Base-by-base conservation (phyloP, 2,797 vertebrate species). In the Cirrhinus mrigala region DNA sequence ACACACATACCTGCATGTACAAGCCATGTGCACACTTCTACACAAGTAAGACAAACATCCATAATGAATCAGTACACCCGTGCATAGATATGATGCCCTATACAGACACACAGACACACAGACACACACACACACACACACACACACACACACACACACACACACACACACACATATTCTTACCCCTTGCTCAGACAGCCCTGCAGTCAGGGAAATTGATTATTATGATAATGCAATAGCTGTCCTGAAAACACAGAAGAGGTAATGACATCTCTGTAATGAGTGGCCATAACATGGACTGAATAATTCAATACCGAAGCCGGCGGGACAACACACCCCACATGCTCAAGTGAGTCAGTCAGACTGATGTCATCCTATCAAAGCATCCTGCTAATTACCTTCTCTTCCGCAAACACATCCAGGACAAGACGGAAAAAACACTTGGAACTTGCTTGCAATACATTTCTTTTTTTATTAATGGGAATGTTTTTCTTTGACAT, bases 191-290 rank as follows among this genome's bases (percentile, higher is more conserved):
- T 85, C 74, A 24, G 91, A 90, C 90, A 76, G 71, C 50, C 68
- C 81, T 82, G 89, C 66, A 89, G 86, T 89, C 82, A 81, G 85
- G 75, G 87, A 90, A 90, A 89, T 79, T 80, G 89, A 88, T 92
- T 90, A 92, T 92, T 92, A 94, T 91, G 90, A 91, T 87, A 85
- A 92, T 94, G 89, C 85, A 74, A 77, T 80, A 86, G 86, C 88
- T 84, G 58, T 75, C 87, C 56, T 64, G 90, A 73, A 79, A 91
- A 89, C 81, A 84, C 88, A 89, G 62, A 77, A 85, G 79, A 85
- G 84, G 86, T 80, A 87, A 88, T 91, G 90, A 91, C 90, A 90
- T 91, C 79, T 91, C 91, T 92, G 91, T 93, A 92, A 94, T 93
- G 91, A 91, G 86, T 89, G 87, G 85, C 89, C 88, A 90, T 90